Evolutionary conservation across 2,113 vertebrate genomes (phyloP), one percentile per base, ranked within the genome.

Genomic region (Zosterops japonicus): DNA sequence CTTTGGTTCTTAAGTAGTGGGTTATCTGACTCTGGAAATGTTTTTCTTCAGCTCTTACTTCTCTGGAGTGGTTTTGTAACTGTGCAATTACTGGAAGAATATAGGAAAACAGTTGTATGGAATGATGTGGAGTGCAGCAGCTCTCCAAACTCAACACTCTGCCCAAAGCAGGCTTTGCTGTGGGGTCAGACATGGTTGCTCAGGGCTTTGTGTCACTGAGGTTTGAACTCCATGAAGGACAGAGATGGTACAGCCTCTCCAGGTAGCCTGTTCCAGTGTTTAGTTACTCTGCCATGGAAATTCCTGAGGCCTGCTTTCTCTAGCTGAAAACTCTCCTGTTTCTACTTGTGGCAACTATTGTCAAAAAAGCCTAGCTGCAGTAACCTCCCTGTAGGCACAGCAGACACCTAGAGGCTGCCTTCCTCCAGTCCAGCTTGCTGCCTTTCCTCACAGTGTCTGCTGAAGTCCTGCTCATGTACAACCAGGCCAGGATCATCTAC

Each of bases 391-490:
- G 1, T 5, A 49, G 50, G 35, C 41, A n/a, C 11, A 49, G 42
- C 1, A 3, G 31, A 21, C 11, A 59, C 25, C 7, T 88, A 0
- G 0, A 71, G 83, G 15, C 19, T 1, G 2, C 24, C 28, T 11
- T 67, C 46, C 76, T 67, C 22, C 42, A 50, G 44, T 20, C 42
- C 39, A 56, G 29, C 13, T 89, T 68, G 17, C 52, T 63, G 61
- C 56, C 13, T 65, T 14, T 64, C 47, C 16, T 81, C 17, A 49
- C 15, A 65, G 35, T 22, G 9, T 31, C 50, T 88, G 25, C 35
- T 79, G 36, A 75, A 67, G 6, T 25, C 47, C 63, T 55, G 33
- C 33, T 68, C 13, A 5, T 7, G 14, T 27, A 36, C 39, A 41
- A 25, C 16, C 44, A 89, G 47, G n/a, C 21, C 31, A 77, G 18